Percentiles rank a stretch among this genome's conserved stretches.
Conservation (phyloP, 2,797 vertebrate genomes). For the Hyperoplus lanceolatus region DNA sequence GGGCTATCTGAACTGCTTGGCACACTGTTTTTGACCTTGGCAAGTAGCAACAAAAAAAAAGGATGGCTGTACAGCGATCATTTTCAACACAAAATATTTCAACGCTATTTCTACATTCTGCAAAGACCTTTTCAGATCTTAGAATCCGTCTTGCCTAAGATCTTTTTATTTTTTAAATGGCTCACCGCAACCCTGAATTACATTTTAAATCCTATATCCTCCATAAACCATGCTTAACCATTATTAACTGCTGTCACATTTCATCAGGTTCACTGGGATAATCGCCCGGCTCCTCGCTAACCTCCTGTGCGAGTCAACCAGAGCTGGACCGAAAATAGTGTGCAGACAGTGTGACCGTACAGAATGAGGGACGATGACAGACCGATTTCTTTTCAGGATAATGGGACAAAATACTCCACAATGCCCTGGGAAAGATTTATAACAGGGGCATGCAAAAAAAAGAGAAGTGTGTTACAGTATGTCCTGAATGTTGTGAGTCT, state of each 20-base stretch:
- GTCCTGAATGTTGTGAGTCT: constrained; percentile 64
- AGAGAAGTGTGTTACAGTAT: constrained; percentile 64
- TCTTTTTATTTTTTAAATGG: constrained; percentile 34
- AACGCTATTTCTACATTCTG: constrained; percentile 27
- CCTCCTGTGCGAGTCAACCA: constrained; percentile 24
- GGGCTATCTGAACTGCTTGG: not conserved
- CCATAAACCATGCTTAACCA: constrained; percentile 47
- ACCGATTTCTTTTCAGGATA: constrained; percentile 36
- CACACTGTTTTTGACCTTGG: constrained; percentile 12
- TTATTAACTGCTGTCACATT: constrained; percentile 62
- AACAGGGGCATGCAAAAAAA: constrained; percentile 28
- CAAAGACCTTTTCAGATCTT: constrained; percentile 42
- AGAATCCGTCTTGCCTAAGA: constrained; percentile 23
- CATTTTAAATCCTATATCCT: constrained; percentile 49
- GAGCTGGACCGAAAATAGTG: constrained; percentile 23
- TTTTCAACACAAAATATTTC: constrained; percentile 25
- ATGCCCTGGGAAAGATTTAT: constrained; percentile 39
- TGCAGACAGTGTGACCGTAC: constrained; percentile 45
- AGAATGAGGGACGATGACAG: constrained; percentile 35
- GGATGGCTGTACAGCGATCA: constrained; percentile 18
- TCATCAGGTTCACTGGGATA: constrained; percentile 52
- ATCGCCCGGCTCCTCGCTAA: constrained; percentile 42
- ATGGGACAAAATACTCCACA: constrained; percentile 34
- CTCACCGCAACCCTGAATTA: constrained; percentile 17
- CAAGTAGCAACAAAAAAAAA: not conserved